Evolutionary conservation across 1,140 invertebrate genomes (phyloP).

Genomic region (Brachionus manjavacas): DNA sequence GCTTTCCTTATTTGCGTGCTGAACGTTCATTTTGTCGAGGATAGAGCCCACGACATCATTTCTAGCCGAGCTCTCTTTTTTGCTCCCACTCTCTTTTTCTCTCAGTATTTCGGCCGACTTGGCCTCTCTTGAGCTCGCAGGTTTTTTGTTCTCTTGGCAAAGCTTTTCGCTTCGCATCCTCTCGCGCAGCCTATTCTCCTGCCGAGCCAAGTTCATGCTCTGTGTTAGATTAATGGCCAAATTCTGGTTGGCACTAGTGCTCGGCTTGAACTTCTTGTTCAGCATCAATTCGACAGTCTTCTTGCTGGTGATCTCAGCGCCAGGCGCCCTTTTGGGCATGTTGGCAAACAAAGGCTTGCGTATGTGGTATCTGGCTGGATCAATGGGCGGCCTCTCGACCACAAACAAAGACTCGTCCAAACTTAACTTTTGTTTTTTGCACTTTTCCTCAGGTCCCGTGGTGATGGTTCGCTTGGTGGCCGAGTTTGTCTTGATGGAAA

Average conservation of each 20-base stretch:
- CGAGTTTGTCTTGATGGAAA: not conserved
- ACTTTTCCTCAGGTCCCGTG: not conserved
- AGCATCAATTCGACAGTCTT: not conserved
- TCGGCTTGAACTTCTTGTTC: not conserved
- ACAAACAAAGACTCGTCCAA: not conserved
- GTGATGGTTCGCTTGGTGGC: not conserved
- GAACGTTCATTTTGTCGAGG: conserved; percentile 10
- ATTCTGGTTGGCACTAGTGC: too few species aligned
- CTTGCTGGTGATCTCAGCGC: not conserved
- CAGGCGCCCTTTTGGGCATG: not conserved
- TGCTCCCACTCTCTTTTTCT: not conserved
- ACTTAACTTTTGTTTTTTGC: not conserved
- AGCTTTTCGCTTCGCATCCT: not conserved
- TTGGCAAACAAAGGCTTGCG: not conserved
- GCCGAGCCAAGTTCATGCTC: not conserved
- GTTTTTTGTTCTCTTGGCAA: not conserved
- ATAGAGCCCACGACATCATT: not conserved
- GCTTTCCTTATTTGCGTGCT: not conserved
- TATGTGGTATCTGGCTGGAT: not conserved
- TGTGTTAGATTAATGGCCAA: not conserved
- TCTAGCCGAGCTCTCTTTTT: not conserved
- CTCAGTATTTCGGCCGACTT: not conserved
- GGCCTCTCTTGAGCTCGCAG: not conserved
- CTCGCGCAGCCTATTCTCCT: not conserved
- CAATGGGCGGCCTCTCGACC: not conserved